Percentiles rank a stretch among this genome's conserved stretches.
phyloP scores from a whole-genome alignment of 2,797 vertebrate species.

The Silurus lanzhouensis region DNA sequence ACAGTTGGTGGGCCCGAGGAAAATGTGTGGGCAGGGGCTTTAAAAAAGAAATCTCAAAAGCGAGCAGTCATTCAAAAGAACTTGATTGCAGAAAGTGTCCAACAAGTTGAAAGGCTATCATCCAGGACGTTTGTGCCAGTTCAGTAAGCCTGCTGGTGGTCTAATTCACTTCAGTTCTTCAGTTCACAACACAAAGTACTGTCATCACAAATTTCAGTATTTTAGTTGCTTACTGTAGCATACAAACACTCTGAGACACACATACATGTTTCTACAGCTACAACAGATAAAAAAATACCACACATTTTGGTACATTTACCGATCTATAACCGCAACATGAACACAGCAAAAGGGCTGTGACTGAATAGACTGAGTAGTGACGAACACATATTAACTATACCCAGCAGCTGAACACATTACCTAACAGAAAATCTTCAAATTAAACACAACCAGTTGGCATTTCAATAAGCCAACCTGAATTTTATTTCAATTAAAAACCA shows the following conservation, averaged over 20 bases:
- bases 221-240: neutral
- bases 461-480: neutral
- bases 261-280: neutral
- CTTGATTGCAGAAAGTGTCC: neutral
- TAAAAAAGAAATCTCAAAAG: neutral
- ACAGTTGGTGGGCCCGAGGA: neutral
- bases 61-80: neutral
- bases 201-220: neutral
- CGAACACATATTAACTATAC: neutral
- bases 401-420: neutral
- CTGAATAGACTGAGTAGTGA: neutral
- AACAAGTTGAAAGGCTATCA: neutral
- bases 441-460: neutral
- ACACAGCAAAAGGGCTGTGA: neutral
- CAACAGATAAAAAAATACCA: neutral
- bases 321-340: neutral
- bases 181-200: neutral
- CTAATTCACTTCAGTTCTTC: neutral
- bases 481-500: neutral
- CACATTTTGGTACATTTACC: neutral
- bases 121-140: neutral
- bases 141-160: neutral
- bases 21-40: neutral
- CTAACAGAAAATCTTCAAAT: neutral
- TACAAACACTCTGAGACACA: neutral